Evolutionary conservation across 2,888 invertebrate species (phyloP).

Genomic region (Latrodectus elegans): DNA sequence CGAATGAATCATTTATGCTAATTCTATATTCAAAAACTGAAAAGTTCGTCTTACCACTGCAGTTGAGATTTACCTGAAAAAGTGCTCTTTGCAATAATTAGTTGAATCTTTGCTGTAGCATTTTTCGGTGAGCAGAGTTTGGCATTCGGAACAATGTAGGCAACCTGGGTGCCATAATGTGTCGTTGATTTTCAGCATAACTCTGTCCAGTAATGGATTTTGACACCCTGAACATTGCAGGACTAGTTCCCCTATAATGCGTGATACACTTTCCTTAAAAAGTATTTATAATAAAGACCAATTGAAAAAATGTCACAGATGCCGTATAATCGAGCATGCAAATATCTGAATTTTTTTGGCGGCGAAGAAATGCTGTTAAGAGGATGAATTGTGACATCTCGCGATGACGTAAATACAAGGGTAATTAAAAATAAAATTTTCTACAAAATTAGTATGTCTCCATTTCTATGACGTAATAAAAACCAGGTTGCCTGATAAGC

Average conservation of each 20-base stretch:
- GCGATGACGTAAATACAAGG: too few relatives aligned
- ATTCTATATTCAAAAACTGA: too few relatives aligned
- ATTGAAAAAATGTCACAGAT: background rate
- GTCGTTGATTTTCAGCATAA: slow-evolving; percentile 99
- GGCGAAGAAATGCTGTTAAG: too few relatives aligned
- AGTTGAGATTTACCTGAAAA: slow-evolving; percentile 89
- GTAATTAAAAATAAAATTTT: too few relatives aligned
- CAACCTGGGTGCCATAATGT: slow-evolving; percentile 98
- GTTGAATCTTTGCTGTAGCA: slow-evolving; percentile 90
- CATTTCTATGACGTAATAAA: too few relatives aligned
- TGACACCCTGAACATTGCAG: slow-evolving; percentile 60
- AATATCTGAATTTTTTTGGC: too few relatives aligned
- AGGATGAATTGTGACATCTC: too few relatives aligned
- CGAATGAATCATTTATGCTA: too few relatives aligned
- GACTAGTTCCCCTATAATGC: slow-evolving; percentile 23
- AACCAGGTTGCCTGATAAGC: too few relatives aligned
- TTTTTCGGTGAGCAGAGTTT: slow-evolving; percentile 91
- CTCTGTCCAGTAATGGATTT: slow-evolving; percentile 84
- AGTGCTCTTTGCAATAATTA: slow-evolving; percentile 98
- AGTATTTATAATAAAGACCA: background rate
- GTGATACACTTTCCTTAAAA: background rate
- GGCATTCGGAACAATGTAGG: slow-evolving; percentile 96
- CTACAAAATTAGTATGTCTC: too few relatives aligned
- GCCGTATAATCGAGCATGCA: too few relatives aligned
- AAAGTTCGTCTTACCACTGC: too few relatives aligned